These are phyloP conservation scores for Syrista parreyssii DNA, from an alignment of 2,888 invertebrate species.

Conservation along the genomic window DNA sequence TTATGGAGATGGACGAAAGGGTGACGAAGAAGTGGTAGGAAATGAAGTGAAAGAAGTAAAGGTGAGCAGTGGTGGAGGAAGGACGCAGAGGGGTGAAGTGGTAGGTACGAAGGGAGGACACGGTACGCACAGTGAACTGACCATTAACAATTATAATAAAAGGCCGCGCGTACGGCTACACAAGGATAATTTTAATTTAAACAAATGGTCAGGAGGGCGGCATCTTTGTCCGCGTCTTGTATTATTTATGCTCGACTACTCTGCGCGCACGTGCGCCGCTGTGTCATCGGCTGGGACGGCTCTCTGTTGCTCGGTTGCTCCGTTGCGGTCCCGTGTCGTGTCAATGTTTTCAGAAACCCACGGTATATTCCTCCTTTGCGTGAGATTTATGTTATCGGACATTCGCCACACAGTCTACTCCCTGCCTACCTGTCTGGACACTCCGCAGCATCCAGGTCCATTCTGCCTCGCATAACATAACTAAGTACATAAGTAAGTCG, in stretches of 20 bases:
- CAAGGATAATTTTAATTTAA: conserved; percentile 65
- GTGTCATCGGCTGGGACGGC: conserved; percentile 61
- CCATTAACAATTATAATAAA: conserved; percentile 62
- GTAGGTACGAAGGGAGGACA: not conserved
- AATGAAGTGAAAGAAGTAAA: not conserved
- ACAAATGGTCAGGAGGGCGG: conserved; percentile 65
- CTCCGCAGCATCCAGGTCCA: not conserved
- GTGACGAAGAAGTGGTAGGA: not conserved
- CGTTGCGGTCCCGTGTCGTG: conserved; percentile 40
- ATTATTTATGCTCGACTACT: conserved; percentile 65
- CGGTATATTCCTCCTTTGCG: not conserved
- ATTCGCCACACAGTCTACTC: not conserved
- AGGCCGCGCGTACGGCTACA: conserved; percentile 40
- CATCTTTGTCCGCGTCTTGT: conserved; percentile 65
- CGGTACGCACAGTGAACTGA: conserved; percentile 35
- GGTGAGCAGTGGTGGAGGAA: conserved; percentile 8
- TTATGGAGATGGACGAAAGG: not conserved
- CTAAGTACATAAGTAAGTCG: not conserved
- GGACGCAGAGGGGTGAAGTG: conserved; percentile 11
- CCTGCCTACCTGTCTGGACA: not conserved
- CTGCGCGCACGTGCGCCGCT: conserved; percentile 63
- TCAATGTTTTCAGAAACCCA: conserved; percentile 58
- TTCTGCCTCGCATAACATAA: not conserved
- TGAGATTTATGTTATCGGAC: not conserved
- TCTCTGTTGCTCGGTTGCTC: conserved; percentile 19